Percentiles rank a stretch among this genome's conserved stretches.
phyloP scores from a whole-genome alignment of 2,888 invertebrate genomes.

The Lithodes maja region DNA sequence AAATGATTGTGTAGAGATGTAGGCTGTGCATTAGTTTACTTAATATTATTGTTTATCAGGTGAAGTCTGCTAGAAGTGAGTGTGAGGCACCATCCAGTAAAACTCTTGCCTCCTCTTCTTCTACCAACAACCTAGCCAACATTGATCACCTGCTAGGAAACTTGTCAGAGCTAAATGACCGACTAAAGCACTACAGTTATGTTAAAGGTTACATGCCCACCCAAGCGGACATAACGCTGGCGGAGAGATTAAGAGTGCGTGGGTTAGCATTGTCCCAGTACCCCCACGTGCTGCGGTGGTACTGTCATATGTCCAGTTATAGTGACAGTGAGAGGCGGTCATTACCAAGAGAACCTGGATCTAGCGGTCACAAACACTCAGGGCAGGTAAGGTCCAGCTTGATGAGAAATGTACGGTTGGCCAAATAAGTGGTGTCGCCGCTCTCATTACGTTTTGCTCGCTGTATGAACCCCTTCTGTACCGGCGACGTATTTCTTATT shows the following conservation, averaged over 20 bases:
- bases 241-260: conserved; percentile 68
- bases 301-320: conserved; percentile 75
- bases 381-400: conserved; percentile 44
- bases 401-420: too few relatives aligned
- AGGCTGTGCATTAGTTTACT: neutral
- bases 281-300: conserved; percentile 75
- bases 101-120: neutral
- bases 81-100: neutral
- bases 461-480: too few relatives aligned
- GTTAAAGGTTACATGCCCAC: conserved; percentile 76
- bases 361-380: neutral
- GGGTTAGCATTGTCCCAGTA: conserved; percentile 41
- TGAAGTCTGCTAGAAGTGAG: conserved; percentile 21
- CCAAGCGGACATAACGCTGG: conserved; percentile 73
- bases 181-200: conserved; percentile 73
- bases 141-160: conserved; percentile 6
- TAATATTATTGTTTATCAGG: conserved; percentile 38
- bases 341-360: conserved; percentile 21
- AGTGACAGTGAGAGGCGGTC: conserved; percentile 72
- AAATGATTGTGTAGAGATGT: too few relatives aligned
- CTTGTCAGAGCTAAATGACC: conserved; percentile 38
- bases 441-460: too few relatives aligned
- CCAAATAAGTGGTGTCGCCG: too few relatives aligned
- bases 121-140: conserved; percentile 11
- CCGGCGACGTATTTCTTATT: too few relatives aligned